A percentile compares a stretch with the other conserved stretches of the same genome.
phyloP scores from a whole-genome alignment of 2,113 vertebrate genomes.

The Eleginops maclovinus region DNA sequence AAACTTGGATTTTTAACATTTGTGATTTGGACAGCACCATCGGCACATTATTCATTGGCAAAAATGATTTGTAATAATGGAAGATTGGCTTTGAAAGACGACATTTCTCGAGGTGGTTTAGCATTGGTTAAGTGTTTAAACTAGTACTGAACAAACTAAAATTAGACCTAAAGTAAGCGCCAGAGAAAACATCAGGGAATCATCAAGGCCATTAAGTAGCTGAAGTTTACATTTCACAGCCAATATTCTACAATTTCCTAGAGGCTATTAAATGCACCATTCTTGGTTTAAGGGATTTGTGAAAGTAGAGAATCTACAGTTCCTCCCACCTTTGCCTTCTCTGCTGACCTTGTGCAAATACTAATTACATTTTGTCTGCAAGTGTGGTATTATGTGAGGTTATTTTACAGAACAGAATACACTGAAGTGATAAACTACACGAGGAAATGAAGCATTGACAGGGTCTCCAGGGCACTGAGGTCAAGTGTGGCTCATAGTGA shows the following conservation, averaged over 20 bases:
- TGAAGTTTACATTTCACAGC: too few relatives aligned
- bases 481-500: constrained; percentile 20
- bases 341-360: neutral
- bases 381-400: neutral
- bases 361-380: neutral
- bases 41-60: neutral
- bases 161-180: neutral
- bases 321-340: neutral
- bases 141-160: neutral
- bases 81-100: neutral
- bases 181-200: neutral
- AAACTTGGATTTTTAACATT: neutral
- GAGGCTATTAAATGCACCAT: neutral
- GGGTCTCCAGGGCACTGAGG: constrained; percentile 23
- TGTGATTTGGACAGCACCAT: neutral
- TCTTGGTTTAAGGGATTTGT: neutral
- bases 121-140: neutral
- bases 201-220: too few relatives aligned
- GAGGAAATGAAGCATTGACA: neutral
- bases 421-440: neutral
- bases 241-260: neutral
- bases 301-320: neutral
- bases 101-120: too few relatives aligned
- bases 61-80: neutral
- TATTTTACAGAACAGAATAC: neutral